Evolutionary conservation across 2,888 invertebrate species (phyloP).

Genomic region (Polydrusus pterygomalis): DNA sequence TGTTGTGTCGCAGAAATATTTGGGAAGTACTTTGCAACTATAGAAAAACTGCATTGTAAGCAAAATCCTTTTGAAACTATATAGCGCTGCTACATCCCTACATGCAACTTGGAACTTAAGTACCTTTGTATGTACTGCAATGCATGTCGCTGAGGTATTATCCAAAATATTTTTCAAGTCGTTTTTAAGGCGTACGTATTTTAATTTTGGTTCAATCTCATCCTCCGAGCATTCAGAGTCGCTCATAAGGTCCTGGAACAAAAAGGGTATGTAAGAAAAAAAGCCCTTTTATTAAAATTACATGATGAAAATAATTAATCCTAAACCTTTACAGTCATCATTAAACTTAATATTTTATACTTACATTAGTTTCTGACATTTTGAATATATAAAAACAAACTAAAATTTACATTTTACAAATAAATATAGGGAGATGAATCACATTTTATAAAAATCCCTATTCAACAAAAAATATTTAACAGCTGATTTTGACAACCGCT

Average conservation of each 20-base stretch:
- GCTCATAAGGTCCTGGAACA: constrained; percentile 65
- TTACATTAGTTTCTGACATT: constrained; percentile 60
- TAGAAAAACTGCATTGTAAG: not conserved
- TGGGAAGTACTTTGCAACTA: no score
- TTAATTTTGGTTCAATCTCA: constrained; percentile 90
- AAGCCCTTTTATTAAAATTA: not conserved
- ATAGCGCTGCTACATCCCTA: no score
- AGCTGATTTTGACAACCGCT: constrained; percentile 37
- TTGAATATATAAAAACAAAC: constrained; percentile 41
- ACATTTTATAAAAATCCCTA: not conserved
- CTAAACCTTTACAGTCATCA: no score
- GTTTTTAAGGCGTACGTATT: constrained; percentile 92
- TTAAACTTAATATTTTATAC: constrained; percentile 18
- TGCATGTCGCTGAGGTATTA: constrained; percentile 85
- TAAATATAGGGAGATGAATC: constrained; percentile 40
- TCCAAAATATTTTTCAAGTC: constrained; percentile 89
- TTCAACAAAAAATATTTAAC: constrained; percentile 10
- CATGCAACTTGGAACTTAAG: not conserved
- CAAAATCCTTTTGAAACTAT: no score
- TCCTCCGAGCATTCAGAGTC: constrained; percentile 71
- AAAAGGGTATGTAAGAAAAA: not conserved
- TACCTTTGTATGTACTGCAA: constrained; percentile 95
- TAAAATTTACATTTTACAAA: constrained; percentile 57
- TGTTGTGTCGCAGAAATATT: no score
- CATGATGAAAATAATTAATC: no score